Percentiles rank a stretch among this genome's conserved stretches.
phyloP scores from a whole-genome alignment of 2,797 vertebrate genomes.

The Propithecus deckenii region DNA sequence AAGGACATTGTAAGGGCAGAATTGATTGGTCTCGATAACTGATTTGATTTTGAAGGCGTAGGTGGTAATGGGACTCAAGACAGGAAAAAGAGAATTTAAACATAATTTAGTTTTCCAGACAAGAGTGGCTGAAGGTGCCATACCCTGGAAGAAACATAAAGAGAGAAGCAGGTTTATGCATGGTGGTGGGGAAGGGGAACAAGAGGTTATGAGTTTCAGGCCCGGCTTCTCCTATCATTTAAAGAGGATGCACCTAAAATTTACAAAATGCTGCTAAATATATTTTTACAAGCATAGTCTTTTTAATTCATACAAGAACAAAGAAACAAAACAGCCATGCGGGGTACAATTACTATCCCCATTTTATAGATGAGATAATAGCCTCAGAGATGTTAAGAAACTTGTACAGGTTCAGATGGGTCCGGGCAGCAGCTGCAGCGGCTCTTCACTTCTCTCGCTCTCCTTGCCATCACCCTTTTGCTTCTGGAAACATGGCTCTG shows the following conservation, averaged over 20 bases:
- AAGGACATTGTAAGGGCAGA: background rate
- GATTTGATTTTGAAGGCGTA: background rate
- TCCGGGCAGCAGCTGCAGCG: conserved; percentile 64
- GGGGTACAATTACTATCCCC: background rate
- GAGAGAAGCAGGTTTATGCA: background rate
- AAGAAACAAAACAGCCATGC: background rate
- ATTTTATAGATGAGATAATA: background rate
- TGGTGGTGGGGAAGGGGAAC: no score
- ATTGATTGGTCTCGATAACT: background rate
- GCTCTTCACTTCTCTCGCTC: background rate
- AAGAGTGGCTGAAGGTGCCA: background rate
- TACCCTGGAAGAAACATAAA: background rate
- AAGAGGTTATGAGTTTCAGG: background rate
- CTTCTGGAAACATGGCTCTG: conserved; percentile 87
- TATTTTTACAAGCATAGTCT: background rate
- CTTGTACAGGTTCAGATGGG: conserved; percentile 68
- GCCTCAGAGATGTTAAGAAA: background rate
- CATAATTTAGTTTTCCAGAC: background rate
- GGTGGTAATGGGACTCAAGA: background rate
- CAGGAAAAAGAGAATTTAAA: background rate
- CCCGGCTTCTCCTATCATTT: background rate
- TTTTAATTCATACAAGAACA: background rate
- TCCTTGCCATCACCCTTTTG: background rate
- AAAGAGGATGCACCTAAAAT: background rate
- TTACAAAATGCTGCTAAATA: background rate